These are phyloP conservation scores for Scaptomyza flava DNA, from an alignment of 2,888 invertebrate genomes.

Conservation along the genomic window DNA sequence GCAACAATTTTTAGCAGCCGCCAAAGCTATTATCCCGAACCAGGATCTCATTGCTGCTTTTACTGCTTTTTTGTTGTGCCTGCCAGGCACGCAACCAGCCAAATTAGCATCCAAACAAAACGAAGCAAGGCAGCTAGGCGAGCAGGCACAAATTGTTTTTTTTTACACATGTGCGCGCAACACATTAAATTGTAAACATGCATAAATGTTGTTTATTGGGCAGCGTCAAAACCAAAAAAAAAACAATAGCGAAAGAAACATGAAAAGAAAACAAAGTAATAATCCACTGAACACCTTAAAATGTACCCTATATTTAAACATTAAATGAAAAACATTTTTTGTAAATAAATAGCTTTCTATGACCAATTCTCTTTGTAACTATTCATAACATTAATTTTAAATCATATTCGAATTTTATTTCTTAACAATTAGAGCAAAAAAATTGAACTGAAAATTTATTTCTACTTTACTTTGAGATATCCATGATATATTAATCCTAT, in stretches of 20 bases:
- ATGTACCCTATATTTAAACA: conserved; percentile 30
- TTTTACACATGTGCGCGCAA: conserved; percentile 73
- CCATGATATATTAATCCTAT: neutral
- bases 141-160: conserved; percentile 66
- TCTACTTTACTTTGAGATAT: no score
- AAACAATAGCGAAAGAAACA: conserved; percentile 34
- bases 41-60: conserved; percentile 50
- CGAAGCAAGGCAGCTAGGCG: conserved; percentile 13
- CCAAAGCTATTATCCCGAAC: conserved; percentile 65
- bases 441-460: no score
- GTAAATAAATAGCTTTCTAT: neutral
- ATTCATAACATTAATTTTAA: no score
- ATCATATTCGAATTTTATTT: no score
- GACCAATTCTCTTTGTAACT: no score
- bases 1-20: conserved; percentile 67
- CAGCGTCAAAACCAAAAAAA: conserved; percentile 45
- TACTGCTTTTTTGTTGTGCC: conserved; percentile 43
- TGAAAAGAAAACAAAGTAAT: conserved; percentile 1
- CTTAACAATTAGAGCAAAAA: no score
- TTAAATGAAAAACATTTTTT: no score
- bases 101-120: conserved; percentile 19
- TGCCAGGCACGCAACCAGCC: conserved; percentile 38
- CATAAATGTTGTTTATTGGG: conserved; percentile 70
- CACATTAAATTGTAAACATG: conserved; percentile 75
- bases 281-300: neutral